Evolutionary conservation across 1,140 invertebrate species (phyloP), one percentile per base, ranked within the genome.

Genomic region (Drepana arcuata): DNA sequence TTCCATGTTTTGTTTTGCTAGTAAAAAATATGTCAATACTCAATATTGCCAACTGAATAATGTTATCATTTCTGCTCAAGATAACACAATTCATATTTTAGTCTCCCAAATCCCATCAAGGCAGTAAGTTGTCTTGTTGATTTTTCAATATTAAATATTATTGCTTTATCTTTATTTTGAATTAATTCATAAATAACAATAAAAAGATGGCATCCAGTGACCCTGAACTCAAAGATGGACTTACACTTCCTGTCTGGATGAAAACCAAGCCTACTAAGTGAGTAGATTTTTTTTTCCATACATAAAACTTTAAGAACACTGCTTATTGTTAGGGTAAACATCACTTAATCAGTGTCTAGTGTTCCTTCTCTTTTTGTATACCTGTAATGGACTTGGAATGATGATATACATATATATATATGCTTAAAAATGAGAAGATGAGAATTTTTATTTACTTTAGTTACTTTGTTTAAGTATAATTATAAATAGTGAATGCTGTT

Each of bases 21-120:
- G 32, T 11, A 39, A 32, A 43, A 24, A 40, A 45, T 26, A 52
- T 58, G 41, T 49, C 31, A 48, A 43, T 48, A 39, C 21, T 59
- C 48, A 38, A 48, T 62, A 60, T 66, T 60, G 59, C 47, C 51
- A 67, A 50, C 34, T 51, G 44, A 66, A 46, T 50, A 58, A 55
- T 64, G 61, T 75, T 80, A 80, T 80, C 75, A 66, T 55, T 72
- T 64, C 63, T 77, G 72, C 70, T 80, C 65, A 66, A 65, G 75
- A 80, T 80, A 80, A 80, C 40, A 53, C 32, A 21, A 21, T 21
- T 21, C 9, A 21, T n/a, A 21, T 9, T 5, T 21, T 9, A 21
- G 18, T 21, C 18, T 21, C 9, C 9, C 4, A 21, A 21, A 5
- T 5, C 4, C 4, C 9, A 21, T 9, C 4, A 5, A 5, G 18